phyloP scores from a whole-genome alignment of 2,888 invertebrate genomes.

The Busseola fusca region DNA sequence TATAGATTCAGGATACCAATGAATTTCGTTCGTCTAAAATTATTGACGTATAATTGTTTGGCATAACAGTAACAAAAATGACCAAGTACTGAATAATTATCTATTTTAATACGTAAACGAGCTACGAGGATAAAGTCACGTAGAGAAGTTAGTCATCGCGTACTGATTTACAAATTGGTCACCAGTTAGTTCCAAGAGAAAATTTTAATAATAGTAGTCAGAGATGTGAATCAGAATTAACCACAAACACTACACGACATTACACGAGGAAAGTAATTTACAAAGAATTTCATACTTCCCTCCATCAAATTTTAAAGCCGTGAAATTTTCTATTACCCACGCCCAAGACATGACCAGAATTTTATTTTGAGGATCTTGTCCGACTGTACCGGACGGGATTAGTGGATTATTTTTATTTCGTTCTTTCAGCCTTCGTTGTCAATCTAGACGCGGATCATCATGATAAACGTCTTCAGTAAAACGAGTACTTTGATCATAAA shows the following conservation, averaged over 20 bases:
- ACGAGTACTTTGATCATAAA: constrained; percentile 28
- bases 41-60: background rate
- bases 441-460: constrained; percentile 37
- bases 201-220: constrained; percentile 12
- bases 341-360: constrained; percentile 40
- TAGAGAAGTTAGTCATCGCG: constrained; percentile 22
- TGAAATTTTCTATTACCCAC: constrained; percentile 34
- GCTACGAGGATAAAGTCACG: background rate
- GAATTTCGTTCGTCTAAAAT: background rate
- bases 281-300: constrained; percentile 22
- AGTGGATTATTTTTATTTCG: constrained; percentile 44
- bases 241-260: no score
- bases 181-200: constrained; percentile 29
- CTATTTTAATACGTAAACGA: constrained; percentile 21
- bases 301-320: constrained; percentile 20
- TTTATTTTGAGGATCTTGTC: constrained; percentile 31
- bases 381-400: constrained; percentile 17
- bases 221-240: constrained; percentile 27
- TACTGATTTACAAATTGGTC: constrained; percentile 29
- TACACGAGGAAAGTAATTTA: constrained; percentile 24
- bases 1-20: background rate
- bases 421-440: constrained; percentile 28
- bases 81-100: constrained; percentile 16
- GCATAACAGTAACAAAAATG: constrained; percentile 11
- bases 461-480: constrained; percentile 42